A percentile compares a stretch with the other conserved stretches of the same genome.
Evolutionary conservation across 2,113 vertebrate species (phyloP).

Genomic region (Brachypodius melanocephalos): DNA sequence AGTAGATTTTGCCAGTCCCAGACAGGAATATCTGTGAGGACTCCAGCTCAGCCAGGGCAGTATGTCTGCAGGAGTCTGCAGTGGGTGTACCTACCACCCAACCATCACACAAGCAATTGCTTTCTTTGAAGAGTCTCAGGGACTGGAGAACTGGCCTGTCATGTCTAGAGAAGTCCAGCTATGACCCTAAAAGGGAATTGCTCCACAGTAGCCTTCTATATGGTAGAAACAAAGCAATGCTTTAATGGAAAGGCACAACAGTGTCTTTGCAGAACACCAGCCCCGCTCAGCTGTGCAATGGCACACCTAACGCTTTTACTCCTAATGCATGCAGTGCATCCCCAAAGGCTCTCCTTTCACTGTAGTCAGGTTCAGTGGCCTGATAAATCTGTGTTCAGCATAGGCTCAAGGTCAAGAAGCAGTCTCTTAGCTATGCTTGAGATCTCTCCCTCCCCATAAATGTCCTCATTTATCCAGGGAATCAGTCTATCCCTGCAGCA

Average conservation of each 20-base stretch:
- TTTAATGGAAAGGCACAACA: not conserved
- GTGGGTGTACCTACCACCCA: not conserved
- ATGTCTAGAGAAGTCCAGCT: not conserved
- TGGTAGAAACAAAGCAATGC: not conserved
- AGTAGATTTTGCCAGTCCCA: not conserved
- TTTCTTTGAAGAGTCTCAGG: not conserved
- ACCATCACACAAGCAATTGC: rapidly evolving
- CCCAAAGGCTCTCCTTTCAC: not conserved
- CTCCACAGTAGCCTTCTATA: not conserved
- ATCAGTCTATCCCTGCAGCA: not conserved
- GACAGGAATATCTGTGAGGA: not conserved
- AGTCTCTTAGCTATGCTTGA: not conserved
- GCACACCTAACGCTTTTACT: not conserved
- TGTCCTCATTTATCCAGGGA: not conserved
- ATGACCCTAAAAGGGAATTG: not conserved
- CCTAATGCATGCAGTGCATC: not conserved
- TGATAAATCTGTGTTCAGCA: not conserved
- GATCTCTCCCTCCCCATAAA: not conserved
- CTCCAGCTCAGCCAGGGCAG: not conserved
- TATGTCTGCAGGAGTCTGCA: not conserved
- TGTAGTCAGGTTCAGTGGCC: not conserved
- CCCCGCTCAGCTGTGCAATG: not conserved
- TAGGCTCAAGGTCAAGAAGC: not conserved
- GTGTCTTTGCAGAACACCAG: not conserved
- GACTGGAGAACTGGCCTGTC: not conserved